Conservation (phyloP, 2,797 vertebrate species). For the Hyperoplus immaculatus region DNA sequence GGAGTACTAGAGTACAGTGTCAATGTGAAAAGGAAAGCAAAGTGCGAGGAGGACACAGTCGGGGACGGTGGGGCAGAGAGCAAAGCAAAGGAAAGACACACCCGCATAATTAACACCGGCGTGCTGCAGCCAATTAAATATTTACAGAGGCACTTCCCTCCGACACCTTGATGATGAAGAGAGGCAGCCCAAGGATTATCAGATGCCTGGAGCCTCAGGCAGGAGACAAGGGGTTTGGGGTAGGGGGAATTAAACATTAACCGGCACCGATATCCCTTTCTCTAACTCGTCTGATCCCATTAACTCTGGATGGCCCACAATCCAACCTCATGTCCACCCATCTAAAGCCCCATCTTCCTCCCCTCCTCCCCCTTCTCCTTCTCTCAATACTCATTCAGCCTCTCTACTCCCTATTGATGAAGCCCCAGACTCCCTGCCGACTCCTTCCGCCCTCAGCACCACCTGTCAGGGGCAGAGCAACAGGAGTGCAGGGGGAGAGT, state of each 20-base stretch:
- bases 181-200: constrained; percentile 82
- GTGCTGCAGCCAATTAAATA: constrained; percentile 88
- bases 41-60: constrained; percentile 23
- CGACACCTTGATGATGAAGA: constrained; percentile 83
- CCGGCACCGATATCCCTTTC: constrained; percentile 77
- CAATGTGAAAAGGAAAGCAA: constrained; percentile 6
- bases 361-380: constrained; percentile 13
- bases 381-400: constrained; percentile 35
- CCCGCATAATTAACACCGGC: constrained; percentile 83
- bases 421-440: constrained; percentile 26
- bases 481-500: constrained; percentile 58
- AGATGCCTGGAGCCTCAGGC: constrained; percentile 75
- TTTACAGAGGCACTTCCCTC: constrained; percentile 84
- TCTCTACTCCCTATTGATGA: constrained; percentile 47
- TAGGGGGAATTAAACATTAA: constrained; percentile 84
- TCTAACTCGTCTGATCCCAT: constrained; percentile 82
- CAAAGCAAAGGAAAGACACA: constrained; percentile 64
- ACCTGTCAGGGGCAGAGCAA: constrained; percentile 69
- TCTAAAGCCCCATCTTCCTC: constrained; percentile 26
- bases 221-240: constrained; percentile 62
- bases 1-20: constrained; percentile 2
- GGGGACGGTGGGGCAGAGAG: constrained; percentile 32
- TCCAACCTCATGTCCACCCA: constrained; percentile 63
- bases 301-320: constrained; percentile 77
- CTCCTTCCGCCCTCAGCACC: constrained; percentile 51